Evolutionary conservation across 2,797 vertebrate species (phyloP).

Genomic region (Dipus sagitta): DNA sequence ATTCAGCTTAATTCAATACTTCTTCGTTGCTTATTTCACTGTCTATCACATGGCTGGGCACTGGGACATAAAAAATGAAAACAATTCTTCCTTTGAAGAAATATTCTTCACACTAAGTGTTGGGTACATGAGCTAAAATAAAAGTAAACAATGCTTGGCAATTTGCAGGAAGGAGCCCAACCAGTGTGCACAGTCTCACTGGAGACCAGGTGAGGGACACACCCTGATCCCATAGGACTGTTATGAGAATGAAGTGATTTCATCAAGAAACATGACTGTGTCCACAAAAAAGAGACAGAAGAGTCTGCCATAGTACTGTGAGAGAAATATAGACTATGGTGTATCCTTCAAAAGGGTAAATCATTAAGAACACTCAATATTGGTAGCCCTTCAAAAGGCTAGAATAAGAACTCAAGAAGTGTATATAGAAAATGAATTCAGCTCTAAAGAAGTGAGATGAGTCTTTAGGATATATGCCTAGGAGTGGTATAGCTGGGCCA

Average conservation of each 20-base stretch:
- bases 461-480: too few relatives aligned
- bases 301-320: not conserved
- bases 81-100: not conserved
- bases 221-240: not conserved
- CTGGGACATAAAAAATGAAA: not conserved
- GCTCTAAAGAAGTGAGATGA: not conserved
- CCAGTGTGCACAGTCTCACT: not conserved
- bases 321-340: not conserved
- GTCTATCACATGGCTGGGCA: not conserved
- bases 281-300: not conserved
- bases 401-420: not conserved
- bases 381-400: not conserved
- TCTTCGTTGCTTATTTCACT: slow-evolving; percentile 6
- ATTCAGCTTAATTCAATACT: slow-evolving; percentile 24
- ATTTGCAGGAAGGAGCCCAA: not conserved
- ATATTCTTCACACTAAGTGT: not conserved
- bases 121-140: not conserved
- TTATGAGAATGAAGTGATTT: not conserved
- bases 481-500: too few relatives aligned
- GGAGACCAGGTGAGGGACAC: not conserved
- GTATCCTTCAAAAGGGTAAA: not conserved
- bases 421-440: not conserved
- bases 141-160: not conserved
- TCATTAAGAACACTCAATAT: not conserved
- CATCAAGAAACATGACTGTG: not conserved